A percentile compares a stretch with the other conserved stretches of the same genome.
These are phyloP conservation scores for Formicarius rufipectus DNA, from an alignment of 2,113 vertebrate genomes.

Conservation along the genomic window DNA sequence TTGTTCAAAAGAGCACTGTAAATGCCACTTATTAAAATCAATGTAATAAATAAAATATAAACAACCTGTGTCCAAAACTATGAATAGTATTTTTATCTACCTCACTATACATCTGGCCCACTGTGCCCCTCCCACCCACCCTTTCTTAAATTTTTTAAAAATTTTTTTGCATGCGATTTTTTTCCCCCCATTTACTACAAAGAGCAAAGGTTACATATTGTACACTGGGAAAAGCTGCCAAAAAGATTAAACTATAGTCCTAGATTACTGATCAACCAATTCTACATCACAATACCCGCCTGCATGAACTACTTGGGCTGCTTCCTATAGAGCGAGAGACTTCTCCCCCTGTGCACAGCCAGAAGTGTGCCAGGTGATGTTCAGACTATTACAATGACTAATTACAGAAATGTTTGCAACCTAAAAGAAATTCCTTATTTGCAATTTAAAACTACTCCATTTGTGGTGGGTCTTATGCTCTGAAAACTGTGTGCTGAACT, in stretches of 20 bases:
- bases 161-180: background rate
- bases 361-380: background rate
- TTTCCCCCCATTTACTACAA: background rate
- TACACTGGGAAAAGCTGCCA: constrained; percentile 55
- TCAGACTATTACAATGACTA: constrained; percentile 5
- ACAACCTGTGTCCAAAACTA: constrained; percentile 61
- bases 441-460: background rate
- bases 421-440: constrained; percentile 3
- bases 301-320: background rate
- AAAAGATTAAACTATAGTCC: constrained; percentile 37
- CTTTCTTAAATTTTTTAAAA: constrained; percentile 1
- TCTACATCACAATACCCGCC: background rate
- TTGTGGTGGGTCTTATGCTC: background rate
- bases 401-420: constrained; percentile 16
- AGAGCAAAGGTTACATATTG: constrained; percentile 37
- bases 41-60: constrained; percentile 55
- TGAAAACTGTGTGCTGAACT: background rate
- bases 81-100: constrained; percentile 44
- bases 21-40: constrained; percentile 39
- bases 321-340: background rate
- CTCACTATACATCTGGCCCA: constrained; percentile 64
- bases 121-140: constrained; percentile 38
- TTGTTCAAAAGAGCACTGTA: constrained; percentile 44
- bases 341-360: background rate
- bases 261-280: constrained; percentile 1